A percentile compares a stretch with the other conserved stretches of the same genome.
These are phyloP conservation scores for Priocnemis perturbator DNA, from an alignment of 2,888 invertebrate species.

Conservation along the genomic window DNA sequence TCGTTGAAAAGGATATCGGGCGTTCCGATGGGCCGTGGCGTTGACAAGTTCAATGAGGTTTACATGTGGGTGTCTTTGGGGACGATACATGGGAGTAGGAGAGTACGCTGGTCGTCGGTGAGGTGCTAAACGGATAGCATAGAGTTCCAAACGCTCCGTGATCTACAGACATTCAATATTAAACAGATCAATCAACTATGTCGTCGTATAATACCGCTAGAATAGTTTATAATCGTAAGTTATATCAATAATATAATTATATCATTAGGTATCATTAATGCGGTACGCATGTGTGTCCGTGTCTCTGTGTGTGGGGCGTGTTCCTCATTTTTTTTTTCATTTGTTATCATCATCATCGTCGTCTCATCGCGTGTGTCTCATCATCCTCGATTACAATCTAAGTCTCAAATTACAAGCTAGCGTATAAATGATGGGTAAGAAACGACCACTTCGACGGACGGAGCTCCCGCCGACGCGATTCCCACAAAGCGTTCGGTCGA, in stretches of 20 bases:
- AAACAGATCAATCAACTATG: slow-evolving; percentile 75
- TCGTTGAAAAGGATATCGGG: no score
- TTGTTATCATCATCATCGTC: slow-evolving; percentile 65
- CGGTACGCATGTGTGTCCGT: slow-evolving; percentile 57
- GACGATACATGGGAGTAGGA: slow-evolving; percentile 43
- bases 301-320: slow-evolving; percentile 25
- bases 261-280: slow-evolving; percentile 72
- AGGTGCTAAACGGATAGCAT: slow-evolving; percentile 70
- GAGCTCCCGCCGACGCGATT: slow-evolving; percentile 25
- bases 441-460: slow-evolving; percentile 70
- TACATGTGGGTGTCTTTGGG: slow-evolving; percentile 12
- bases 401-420: slow-evolving; percentile 72
- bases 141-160: slow-evolving; percentile 76
- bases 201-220: slow-evolving; percentile 74
- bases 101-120: slow-evolving; percentile 38
- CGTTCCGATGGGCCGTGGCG: no score
- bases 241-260: slow-evolving; percentile 75
- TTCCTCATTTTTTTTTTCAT: slow-evolving; percentile 42
- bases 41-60: no score
- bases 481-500: slow-evolving; percentile 15
- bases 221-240: slow-evolving; percentile 73
- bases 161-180: slow-evolving; percentile 75
- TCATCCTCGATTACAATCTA: slow-evolving; percentile 52
- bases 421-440: slow-evolving; percentile 75
- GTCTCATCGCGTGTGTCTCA: slow-evolving; percentile 55